Evolutionary conservation across 2,888 invertebrate genomes (phyloP).

Genomic region (Plebejus melissa): DNA sequence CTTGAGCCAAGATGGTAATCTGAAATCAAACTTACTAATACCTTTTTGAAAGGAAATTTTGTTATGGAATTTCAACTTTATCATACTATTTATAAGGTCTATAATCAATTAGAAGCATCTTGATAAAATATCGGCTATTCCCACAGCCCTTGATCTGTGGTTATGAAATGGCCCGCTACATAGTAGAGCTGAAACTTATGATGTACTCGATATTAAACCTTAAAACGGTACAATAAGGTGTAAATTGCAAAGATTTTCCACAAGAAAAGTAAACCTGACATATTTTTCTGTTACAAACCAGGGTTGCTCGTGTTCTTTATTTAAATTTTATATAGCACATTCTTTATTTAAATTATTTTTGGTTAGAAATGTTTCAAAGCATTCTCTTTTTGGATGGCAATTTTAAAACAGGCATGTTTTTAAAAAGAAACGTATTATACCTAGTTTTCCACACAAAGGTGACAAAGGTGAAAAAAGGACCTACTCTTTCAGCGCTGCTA

Average conservation of each 20-base stretch:
- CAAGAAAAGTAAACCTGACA: constrained; percentile 23
- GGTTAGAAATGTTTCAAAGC: background rate
- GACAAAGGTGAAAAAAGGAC: too few species aligned
- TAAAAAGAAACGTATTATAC: background rate
- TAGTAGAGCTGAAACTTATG: background rate
- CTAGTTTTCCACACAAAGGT: too few species aligned
- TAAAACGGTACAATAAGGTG: background rate
- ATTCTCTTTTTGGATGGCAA: background rate
- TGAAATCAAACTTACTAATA: constrained; percentile 9
- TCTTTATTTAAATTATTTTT: constrained; percentile 6
- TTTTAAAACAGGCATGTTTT: background rate
- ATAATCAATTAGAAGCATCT: constrained; percentile 6
- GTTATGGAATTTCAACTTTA: background rate
- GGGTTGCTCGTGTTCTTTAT: constrained; percentile 20
- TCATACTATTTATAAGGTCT: background rate
- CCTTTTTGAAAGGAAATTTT: background rate
- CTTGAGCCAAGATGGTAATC: background rate
- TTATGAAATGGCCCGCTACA: constrained; percentile 30
- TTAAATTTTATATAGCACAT: background rate
- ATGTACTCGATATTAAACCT: background rate
- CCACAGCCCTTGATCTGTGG: constrained; percentile 31
- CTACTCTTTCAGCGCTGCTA: too few species aligned
- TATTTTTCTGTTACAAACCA: constrained; percentile 31
- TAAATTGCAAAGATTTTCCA: background rate
- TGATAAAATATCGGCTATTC: constrained; percentile 29